A percentile compares a stretch with the other conserved stretches of the same genome.
phyloP scores from a whole-genome alignment of 2,113 vertebrate species.

The Natator depressus region DNA sequence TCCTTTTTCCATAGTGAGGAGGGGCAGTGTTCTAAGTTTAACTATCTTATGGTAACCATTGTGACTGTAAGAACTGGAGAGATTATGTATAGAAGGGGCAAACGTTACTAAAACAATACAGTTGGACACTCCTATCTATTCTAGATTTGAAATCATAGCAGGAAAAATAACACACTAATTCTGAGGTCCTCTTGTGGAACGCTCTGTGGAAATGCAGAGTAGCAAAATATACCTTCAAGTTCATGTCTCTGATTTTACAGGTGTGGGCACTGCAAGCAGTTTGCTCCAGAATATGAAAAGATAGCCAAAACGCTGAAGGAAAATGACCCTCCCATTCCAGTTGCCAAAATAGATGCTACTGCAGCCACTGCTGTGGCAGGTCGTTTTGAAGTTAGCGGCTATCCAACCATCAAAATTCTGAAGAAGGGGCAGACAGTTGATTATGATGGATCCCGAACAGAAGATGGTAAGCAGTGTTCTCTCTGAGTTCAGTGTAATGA shows the following conservation, averaged over 20 bases:
- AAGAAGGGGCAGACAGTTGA: conserved; percentile 94
- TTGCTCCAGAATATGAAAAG: conserved; percentile 94
- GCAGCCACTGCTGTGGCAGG: conserved; percentile 80
- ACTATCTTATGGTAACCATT: background rate
- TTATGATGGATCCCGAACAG: conserved; percentile 90
- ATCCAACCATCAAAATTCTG: conserved; percentile 96
- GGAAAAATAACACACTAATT: background rate
- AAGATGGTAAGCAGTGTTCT: conserved; percentile 81
- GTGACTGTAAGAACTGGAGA: background rate
- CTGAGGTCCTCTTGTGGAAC: background rate
- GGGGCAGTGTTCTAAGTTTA: background rate
- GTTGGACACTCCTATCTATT: background rate
- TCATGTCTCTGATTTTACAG: conserved; percentile 69
- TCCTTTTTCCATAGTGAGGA: background rate
- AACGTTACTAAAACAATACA: background rate
- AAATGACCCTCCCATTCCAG: conserved; percentile 91
- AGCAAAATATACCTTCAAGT: background rate
- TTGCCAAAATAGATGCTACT: conserved; percentile 95
- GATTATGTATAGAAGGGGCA: background rate
- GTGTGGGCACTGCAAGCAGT: conserved; percentile 98
- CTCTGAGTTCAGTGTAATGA: background rate
- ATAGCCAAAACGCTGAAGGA: conserved; percentile 90
- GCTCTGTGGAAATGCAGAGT: background rate
- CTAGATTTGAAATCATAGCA: background rate
- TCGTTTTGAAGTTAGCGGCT: conserved; percentile 93